Percentiles rank a stretch among this genome's conserved stretches.
Evolutionary conservation across 2,113 vertebrate species (phyloP).

Genomic region (Hippoglossus stenolepis): DNA sequence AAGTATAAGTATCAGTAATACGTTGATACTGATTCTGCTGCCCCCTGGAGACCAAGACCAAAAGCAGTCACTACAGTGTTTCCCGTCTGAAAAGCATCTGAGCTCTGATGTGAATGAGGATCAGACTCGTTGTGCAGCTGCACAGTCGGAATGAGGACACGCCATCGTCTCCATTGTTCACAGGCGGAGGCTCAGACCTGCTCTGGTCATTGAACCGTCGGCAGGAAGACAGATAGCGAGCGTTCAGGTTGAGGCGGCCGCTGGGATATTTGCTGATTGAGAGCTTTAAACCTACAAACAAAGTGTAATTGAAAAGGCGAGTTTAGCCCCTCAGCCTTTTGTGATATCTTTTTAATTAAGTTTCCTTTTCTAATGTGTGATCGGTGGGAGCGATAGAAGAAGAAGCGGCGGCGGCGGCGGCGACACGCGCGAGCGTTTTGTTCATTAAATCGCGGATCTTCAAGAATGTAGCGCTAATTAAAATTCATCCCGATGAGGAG

Average conservation of each 20-base stretch:
- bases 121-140: too few relatives aligned
- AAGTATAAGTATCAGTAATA: too few relatives aligned
- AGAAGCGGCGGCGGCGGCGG: constrained; percentile 17
- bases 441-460: constrained; percentile 78
- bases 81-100: too few relatives aligned
- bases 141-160: too few relatives aligned
- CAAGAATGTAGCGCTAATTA: constrained; percentile 75
- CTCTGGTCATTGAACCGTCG: background rate
- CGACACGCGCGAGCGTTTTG: constrained; percentile 53
- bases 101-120: background rate
- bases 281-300: constrained; percentile 71
- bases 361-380: constrained; percentile 76
- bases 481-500: constrained; percentile 66
- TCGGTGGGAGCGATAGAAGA: constrained; percentile 60
- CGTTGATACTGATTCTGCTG: background rate
- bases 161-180: background rate
- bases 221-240: constrained; percentile 39
- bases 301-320: constrained; percentile 77
- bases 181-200: background rate
- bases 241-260: constrained; percentile 17
- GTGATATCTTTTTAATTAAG: constrained; percentile 84
- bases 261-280: constrained; percentile 74
- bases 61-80: background rate
- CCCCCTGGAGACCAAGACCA: too few relatives aligned
- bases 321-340: constrained; percentile 77